Conservation (phyloP, 1,140 invertebrate genomes). For the Hestina assimilis region DNA sequence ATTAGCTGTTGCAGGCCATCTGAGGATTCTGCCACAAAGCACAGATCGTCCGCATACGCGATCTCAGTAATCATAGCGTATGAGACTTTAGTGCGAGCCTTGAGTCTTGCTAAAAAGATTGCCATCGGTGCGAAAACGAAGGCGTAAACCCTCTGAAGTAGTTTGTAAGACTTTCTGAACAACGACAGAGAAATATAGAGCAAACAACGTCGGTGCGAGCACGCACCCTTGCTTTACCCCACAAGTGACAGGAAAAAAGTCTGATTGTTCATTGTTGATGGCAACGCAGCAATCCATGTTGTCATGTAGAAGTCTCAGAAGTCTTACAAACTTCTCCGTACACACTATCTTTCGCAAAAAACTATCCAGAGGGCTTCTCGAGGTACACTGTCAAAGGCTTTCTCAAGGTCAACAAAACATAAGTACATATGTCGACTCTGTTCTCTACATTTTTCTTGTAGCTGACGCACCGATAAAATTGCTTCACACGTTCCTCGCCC, state of each 20-base stretch:
- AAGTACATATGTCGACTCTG: neutral
- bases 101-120: conserved; percentile 15
- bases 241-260: neutral
- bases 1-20: too few relatives aligned
- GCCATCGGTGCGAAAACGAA: conserved; percentile 13
- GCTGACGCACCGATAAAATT: too few relatives aligned
- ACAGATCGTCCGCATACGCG: too few relatives aligned
- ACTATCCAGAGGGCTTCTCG: conserved; percentile 7
- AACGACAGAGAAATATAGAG: too few relatives aligned
- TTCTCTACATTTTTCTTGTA: conserved; percentile 7
- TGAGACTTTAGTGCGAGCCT: conserved; percentile 25
- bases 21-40: too few relatives aligned
- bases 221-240: neutral
- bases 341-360: neutral
- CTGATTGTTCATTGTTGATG: neutral
- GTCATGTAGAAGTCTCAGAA: conserved; percentile 8
- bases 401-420: too few relatives aligned
- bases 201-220: neutral
- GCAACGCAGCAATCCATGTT: conserved; percentile 5
- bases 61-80: too few relatives aligned
- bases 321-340: conserved; percentile 8
- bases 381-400: neutral
- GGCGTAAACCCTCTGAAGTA: conserved; percentile 18
- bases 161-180: too few relatives aligned
- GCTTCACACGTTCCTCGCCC: conserved; percentile 2